A percentile compares a stretch with the other conserved stretches of the same genome.
These are phyloP conservation scores for Diaperis boleti DNA, from an alignment of 2,888 invertebrate genomes.

Conservation along the genomic window DNA sequence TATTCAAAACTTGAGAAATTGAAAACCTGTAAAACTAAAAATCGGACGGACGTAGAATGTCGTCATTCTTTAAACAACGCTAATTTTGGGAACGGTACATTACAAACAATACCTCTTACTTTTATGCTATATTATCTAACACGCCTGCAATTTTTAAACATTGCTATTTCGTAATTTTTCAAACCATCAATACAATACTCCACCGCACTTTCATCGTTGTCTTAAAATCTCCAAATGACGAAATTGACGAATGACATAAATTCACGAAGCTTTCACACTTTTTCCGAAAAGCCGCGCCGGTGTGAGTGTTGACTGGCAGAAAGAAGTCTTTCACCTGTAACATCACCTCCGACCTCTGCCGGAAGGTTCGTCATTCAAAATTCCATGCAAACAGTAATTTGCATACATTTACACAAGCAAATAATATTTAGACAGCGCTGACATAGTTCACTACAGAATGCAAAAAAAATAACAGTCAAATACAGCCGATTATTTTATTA, in stretches of 20 bases:
- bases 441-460: slow-evolving; percentile 19
- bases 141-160: not conserved
- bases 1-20: too few relatives aligned
- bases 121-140: slow-evolving; percentile 4
- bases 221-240: not conserved
- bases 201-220: not conserved
- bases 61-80: not conserved
- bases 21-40: too few relatives aligned
- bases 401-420: slow-evolving; percentile 41
- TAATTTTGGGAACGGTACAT: not conserved
- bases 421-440: slow-evolving; percentile 37
- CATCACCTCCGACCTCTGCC: slow-evolving; percentile 38
- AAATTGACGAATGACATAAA: slow-evolving; percentile 3
- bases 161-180: not conserved
- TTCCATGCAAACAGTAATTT: slow-evolving; percentile 32
- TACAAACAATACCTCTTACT: not conserved
- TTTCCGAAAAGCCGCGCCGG: slow-evolving; percentile 13
- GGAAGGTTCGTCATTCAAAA: slow-evolving; percentile 39
- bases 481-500: too few relatives aligned
- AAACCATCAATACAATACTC: not conserved
- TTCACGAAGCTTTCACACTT: slow-evolving; percentile 27
- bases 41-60: too few relatives aligned
- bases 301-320: slow-evolving; percentile 37
- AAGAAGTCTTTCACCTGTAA: slow-evolving; percentile 40
- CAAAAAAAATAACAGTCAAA: slow-evolving; percentile 5